Evolutionary conservation across 2,797 vertebrate genomes (phyloP).

Genomic region (Periophthalmus magnuspinnatus): DNA sequence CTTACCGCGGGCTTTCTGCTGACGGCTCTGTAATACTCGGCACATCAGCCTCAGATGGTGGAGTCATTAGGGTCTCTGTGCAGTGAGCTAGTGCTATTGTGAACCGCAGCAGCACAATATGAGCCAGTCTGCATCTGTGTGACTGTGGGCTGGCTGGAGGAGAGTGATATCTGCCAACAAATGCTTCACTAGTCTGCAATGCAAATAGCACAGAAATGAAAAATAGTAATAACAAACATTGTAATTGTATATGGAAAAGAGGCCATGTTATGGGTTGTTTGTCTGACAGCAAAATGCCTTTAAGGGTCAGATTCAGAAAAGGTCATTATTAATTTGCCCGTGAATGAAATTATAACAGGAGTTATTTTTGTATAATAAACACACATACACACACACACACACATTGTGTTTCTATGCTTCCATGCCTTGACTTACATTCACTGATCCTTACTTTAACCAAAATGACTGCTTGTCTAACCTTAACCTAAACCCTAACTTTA

Average conservation of each 20-base stretch:
- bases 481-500: neutral
- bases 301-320: neutral
- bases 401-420: neutral
- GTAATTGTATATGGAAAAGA: neutral
- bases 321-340: neutral
- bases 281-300: neutral
- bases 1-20: slow-evolving; percentile 45
- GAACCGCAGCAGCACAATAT: slow-evolving; percentile 8
- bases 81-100: slow-evolving; percentile 12
- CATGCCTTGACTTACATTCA: neutral
- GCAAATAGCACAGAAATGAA: slow-evolving; percentile 1
- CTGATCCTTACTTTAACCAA: neutral
- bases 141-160: neutral
- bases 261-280: neutral
- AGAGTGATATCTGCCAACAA: slow-evolving; percentile 3
- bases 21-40: slow-evolving; percentile 31
- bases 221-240: neutral
- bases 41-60: slow-evolving; percentile 33
- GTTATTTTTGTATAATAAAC: neutral
- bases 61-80: slow-evolving; percentile 37
- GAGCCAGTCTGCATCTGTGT: slow-evolving; percentile 11
- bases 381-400: neutral
- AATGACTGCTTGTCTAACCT: neutral
- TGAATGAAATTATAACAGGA: neutral
- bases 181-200: neutral